Evolutionary conservation across 1,140 invertebrate species (phyloP), one percentile per base, ranked within the genome.

Genomic region (Cotesia typhae): DNA sequence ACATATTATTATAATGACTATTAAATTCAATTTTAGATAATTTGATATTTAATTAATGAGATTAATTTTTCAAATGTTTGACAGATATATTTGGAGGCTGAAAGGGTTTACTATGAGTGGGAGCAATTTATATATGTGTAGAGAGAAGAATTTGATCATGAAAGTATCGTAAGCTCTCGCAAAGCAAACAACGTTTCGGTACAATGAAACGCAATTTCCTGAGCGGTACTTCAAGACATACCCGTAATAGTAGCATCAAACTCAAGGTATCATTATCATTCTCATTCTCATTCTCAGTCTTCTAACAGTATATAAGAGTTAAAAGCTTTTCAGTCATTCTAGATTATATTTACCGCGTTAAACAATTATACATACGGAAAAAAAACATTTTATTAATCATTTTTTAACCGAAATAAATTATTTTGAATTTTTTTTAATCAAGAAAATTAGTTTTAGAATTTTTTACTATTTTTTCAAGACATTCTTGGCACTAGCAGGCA

Each of bases 121-220:
- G 41, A 47, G 41, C 41, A 47, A 28, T 28, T 28, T 28, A 2
- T 47, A 47, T 47, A 47, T 7, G 10, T 7, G 66, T 9, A 59
- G 12, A 17, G 9, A 14, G 55, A 57, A 60, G 59, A 61, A 63
- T 37, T 14, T 38, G 35, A 57, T 47, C 66, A 53, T 57, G n/a
- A 9, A 72, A 77, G 76, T 80, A 81, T 81, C 79, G 79, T 76
- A 79, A 47, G 79, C 76, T 76, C 74, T 76, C 41, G 41, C 41
- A 80, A 78, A 81, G 78, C 80, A 82, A 82, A 82, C 79, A 82
- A 71, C 74, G 79, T 77, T 75, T 77, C 78, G 80, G 78, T 82
- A 81, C 81, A 82, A 82, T 82, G 81, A 80, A 82, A 82, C 78
- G 81, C 81, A 82, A 82, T 82, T 82, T 82, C 81, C 81, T 80